Evolutionary conservation across 2,113 vertebrate genomes (phyloP), one percentile per base, ranked within the genome.

Genomic region (Alouatta palliata): DNA sequence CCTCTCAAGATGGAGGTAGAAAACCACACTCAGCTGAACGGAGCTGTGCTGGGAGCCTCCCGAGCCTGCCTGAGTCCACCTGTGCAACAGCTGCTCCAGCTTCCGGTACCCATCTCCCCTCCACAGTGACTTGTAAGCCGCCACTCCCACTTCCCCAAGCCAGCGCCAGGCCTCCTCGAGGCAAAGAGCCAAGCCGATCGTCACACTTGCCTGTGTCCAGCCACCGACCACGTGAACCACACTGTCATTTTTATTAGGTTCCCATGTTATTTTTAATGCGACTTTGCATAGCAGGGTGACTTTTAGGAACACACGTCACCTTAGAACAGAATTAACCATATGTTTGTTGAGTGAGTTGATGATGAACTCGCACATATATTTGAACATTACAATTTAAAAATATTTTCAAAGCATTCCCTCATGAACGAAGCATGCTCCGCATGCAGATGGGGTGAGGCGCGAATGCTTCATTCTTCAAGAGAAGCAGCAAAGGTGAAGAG

Each of bases 221-320:
- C 7, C 12, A 1, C 25, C 4, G 2, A 56, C 17, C 20, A 0
- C 0, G 9, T 17, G 1, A 10, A 8, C 19, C 2, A 4, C 0
- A 13, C 37, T 3, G 1, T 23, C 0, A 0, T 13, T 58, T 56
- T n/a, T 5, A 14, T 4, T 2, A 6, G 8, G 4, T 1, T 49
- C 61, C 40, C 6, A 43, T 21, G 35, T 3, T 11, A 12, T 27
- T 21, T 35, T 21, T 6, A 11, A n/a, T 1, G 12, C 1, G 7
- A 14, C 14, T 37, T 17, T 49, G 16, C 8, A 23, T 0, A 12
- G 43, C 66, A 2, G 5, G 27, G n/a, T 11, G 9, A 82, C 1
- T 61, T 30, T 73, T 5, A 64, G 64, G 35, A 58, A 56, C 45
- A 30, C 30, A 4, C 3, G 66, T 27, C 20, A 21, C 17, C 1